Evolutionary conservation across 2,888 invertebrate genomes (phyloP), one percentile per base, ranked within the genome.

Genomic region (Lapara coniferarum): DNA sequence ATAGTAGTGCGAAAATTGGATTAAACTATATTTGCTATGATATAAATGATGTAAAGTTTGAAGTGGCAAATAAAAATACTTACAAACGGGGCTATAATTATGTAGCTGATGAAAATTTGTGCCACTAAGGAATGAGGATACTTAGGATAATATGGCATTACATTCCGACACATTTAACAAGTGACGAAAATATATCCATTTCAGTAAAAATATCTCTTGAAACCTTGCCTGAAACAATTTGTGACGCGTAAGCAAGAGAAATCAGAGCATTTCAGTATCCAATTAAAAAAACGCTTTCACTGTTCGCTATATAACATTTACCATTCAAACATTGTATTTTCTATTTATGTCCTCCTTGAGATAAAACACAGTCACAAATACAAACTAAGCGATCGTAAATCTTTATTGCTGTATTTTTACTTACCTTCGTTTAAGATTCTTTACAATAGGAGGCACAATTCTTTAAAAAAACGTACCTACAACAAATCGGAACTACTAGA

Each of bases 171-270:
- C 55, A 52, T 56, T 56, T n/a, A 67, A 66, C 44, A 56, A 67
- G 66, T 53, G 66, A 13, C 46, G 12, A 63, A 52, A 52, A 52
- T 44, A 70, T 69, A 68, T 74, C 72, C 76, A 78, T 74, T 67
- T 37, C 37, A 71, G 37, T 57, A n/a, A 56, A 68, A 72, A 70
- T 49, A 67, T 70, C 51, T 72, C 69, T 76, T 78, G 72, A 77
- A 79, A 78, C 73, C 70, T 72, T 67, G 67, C 70, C 72, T 78
- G 71, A 77, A 82, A 78, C 75, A 74, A 79, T 75, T 77, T 72
- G 72, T 85, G 86, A 85, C 85, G 88, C 81, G 87, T 87, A 85
- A 83, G 85, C 82, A 85, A 85, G 88, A 86, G 88, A 90, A 89
- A 89, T 88, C 81, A 77, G 76, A 78, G 74, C 76, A 71, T 74